phyloP scores from a whole-genome alignment of 2,888 invertebrate genomes.

The Embidobia sp. region DNA sequence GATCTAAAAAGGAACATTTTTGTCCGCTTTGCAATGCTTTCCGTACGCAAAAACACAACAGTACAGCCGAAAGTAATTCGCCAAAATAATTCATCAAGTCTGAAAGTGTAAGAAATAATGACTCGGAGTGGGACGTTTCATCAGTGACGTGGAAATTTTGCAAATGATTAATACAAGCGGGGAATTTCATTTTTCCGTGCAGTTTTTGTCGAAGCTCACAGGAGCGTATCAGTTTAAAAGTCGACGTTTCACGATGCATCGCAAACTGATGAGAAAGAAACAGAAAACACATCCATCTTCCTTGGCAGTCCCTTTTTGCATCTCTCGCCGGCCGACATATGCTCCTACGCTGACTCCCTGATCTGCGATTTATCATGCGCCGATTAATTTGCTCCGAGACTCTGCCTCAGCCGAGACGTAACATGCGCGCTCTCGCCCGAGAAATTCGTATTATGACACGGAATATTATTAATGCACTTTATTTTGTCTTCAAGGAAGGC shows the following conservation, averaged over 20 bases:
- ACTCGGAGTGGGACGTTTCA: constrained; percentile 19
- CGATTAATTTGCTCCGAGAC: constrained; percentile 77
- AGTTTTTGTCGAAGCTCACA: constrained; percentile 42
- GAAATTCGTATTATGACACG: constrained; percentile 45
- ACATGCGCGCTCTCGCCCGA: constrained; percentile 36
- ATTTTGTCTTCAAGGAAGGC: constrained; percentile 50
- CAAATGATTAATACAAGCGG: constrained; percentile 55
- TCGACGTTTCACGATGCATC: constrained; percentile 58
- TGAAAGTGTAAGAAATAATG: constrained; percentile 25
- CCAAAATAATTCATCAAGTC: constrained; percentile 16
- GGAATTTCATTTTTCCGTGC: constrained; percentile 52
- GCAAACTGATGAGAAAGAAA: constrained; percentile 66
- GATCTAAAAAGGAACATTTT: too few species aligned
- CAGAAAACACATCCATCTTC: constrained; percentile 75
- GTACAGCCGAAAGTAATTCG: not conserved
- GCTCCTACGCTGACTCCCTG: constrained; percentile 61
- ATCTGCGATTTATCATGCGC: constrained; percentile 76
- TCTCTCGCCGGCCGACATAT: constrained; percentile 62
- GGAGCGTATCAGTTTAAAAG: constrained; percentile 58
- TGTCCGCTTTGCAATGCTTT: too few species aligned
- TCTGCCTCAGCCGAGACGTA: constrained; percentile 57
- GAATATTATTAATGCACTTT: constrained; percentile 56
- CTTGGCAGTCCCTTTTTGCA: constrained; percentile 75
- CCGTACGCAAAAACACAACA: too few species aligned
- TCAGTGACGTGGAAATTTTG: constrained; percentile 46